Evolutionary conservation across 1,140 invertebrate species (phyloP), one percentile per base, ranked within the genome.

Genomic region (Pseudomyrmex flavicornis): DNA sequence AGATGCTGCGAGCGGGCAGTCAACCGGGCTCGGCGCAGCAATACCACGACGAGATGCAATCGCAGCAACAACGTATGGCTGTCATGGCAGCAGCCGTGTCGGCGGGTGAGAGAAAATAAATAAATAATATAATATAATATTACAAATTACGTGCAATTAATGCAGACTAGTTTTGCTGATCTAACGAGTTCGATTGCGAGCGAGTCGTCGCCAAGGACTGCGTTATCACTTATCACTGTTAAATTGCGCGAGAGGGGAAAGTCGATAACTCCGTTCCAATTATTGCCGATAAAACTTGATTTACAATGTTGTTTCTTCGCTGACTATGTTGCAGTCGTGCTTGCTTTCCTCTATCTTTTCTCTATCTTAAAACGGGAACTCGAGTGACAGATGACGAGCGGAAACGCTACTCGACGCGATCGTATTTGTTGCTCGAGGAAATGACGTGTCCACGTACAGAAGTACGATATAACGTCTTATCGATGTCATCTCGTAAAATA

Each of bases 21-120:
- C 93, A 94, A 77, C 92, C 91, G 54, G 91, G 87, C 65, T 91
- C 94, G 54, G 93, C 93, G 58, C 96, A 95, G 86, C 96, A 97
- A 87, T 97, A 96, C 92, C 96, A 95, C 83, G 96, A 96, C 82
- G 95, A 96, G 85, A 96, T 97, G 91, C 96, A 96, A 89, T 95
- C 96, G 12, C 97, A 96, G 94, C 91, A 97, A 95, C 88, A 97
- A 96, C 93, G 97, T 88, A 97, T 97, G 94, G 97, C 96, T 9
- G 96, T 97, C 0, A 96, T 97, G 93, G 96, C 96, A 17, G 96
- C 96, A 5, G 96, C 96, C 2, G 96, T 94, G 75, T 93, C 96
- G 26, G 96, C 96, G 13, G 97, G 96, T 90, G 90, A 92, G 88
- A 92, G 84, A 82, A 13, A 70, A 17, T 48, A 26, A 22, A 75